Evolutionary conservation across 1,140 invertebrate genomes (phyloP).

Genomic region (Laodelphax striatellus): DNA sequence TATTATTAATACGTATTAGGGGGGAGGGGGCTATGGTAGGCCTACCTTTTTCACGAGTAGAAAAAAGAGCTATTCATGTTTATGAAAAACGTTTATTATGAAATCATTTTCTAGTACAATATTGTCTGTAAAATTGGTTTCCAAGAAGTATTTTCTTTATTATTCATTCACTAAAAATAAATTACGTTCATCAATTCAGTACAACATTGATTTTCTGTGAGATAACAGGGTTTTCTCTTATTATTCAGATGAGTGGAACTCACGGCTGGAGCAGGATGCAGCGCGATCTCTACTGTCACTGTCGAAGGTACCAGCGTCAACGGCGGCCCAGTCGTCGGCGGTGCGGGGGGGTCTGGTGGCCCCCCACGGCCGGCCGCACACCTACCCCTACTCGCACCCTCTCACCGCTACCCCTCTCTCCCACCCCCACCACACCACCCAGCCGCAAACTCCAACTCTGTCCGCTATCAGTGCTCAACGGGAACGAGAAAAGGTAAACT

Average conservation of each 20-base stretch:
- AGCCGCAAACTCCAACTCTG: conserved; percentile 18
- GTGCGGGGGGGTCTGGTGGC: conserved; percentile 33
- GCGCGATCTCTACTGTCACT: conserved; percentile 74
- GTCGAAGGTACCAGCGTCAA: conserved; percentile 32
- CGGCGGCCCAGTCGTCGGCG: conserved; percentile 16
- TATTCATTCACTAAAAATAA: too few relatives aligned
- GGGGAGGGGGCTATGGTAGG: too few relatives aligned
- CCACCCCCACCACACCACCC: conserved; percentile 9
- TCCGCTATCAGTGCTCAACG: conserved; percentile 21
- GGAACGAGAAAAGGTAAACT: conserved; percentile 21
- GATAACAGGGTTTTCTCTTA: too few relatives aligned
- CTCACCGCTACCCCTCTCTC: conserved; percentile 28
- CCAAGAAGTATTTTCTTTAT: too few relatives aligned
- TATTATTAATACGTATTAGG: too few relatives aligned
- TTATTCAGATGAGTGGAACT: neutral
- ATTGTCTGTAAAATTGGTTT: too few relatives aligned
- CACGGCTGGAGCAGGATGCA: conserved; percentile 69
- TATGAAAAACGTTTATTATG: too few relatives aligned
- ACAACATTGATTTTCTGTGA: too few relatives aligned
- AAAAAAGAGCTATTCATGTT: too few relatives aligned
- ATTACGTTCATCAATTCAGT: too few relatives aligned
- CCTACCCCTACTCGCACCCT: conserved; percentile 46
- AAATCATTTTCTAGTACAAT: too few relatives aligned
- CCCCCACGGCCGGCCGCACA: conserved; percentile 42
- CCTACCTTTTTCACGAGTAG: too few relatives aligned